phyloP scores from a whole-genome alignment of 2,113 vertebrate genomes.

The Lagenorhynchus albirostris region DNA sequence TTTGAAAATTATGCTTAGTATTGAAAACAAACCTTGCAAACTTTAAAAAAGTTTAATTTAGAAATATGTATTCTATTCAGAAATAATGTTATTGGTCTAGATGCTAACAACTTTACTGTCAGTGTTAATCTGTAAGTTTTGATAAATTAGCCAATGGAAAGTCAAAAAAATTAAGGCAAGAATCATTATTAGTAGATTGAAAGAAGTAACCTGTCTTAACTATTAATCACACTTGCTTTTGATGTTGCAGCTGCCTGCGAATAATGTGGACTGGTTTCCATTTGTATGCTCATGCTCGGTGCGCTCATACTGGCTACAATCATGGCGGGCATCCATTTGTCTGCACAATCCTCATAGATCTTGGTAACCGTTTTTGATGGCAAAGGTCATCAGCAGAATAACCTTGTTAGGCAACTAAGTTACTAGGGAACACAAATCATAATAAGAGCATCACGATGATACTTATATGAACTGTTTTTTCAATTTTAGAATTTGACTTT shows the following conservation, averaged over 20 bases:
- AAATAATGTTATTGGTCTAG: neutral
- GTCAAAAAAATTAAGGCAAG: neutral
- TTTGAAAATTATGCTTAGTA: neutral
- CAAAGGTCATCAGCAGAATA: neutral
- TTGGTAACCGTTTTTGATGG: neutral
- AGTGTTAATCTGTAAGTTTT: neutral
- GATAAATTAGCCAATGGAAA: neutral
- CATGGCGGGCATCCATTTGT: neutral
- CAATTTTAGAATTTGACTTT: neutral
- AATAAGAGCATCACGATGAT: neutral
- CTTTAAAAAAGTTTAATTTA: neutral
- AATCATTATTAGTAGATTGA: neutral
- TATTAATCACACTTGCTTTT: neutral
- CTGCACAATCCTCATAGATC: neutral
- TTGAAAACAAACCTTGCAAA: neutral
- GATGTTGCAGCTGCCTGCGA: neutral
- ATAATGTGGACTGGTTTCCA: neutral
- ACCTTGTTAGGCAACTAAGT: neutral
- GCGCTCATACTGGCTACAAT: accelerated
- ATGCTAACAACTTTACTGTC: neutral
- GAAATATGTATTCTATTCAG: neutral
- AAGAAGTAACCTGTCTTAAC: neutral
- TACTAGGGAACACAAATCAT: neutral
- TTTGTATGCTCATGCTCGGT: neutral
- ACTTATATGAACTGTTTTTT: neutral